phyloP scores from a whole-genome alignment of 2,113 vertebrate genomes.

The Crotophaga sulcirostris region DNA sequence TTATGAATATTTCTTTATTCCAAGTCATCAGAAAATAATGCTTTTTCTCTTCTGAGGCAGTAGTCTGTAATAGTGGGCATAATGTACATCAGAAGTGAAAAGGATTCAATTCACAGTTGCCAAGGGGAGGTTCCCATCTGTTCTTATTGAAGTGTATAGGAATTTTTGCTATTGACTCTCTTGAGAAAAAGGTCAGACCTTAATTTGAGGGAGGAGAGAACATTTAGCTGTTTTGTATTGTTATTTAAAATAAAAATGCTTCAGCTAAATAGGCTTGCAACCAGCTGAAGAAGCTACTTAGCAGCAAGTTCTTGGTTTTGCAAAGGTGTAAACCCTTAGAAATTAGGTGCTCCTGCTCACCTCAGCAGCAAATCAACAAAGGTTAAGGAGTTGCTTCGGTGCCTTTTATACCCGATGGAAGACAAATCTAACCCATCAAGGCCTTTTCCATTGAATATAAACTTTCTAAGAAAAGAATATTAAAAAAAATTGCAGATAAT shows the following conservation, averaged over 20 bases:
- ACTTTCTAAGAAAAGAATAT: background rate
- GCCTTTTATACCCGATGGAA: background rate
- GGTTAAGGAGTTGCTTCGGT: background rate
- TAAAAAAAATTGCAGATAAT: background rate
- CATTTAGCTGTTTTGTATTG: background rate
- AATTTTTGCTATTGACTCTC: background rate
- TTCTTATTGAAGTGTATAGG: background rate
- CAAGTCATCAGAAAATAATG: background rate
- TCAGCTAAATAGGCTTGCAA: background rate
- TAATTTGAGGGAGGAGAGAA: background rate
- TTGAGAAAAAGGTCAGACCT: background rate
- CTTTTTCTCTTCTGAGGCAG: constrained; percentile 25
- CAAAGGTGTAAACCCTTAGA: background rate
- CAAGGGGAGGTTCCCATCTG: constrained; percentile 9
- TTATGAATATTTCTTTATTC: background rate
- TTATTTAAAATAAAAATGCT: background rate
- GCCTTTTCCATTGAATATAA: background rate
- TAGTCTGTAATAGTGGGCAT: background rate
- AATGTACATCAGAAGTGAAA: constrained; percentile 26
- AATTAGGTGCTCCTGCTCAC: background rate
- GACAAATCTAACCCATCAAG: background rate
- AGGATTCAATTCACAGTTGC: background rate
- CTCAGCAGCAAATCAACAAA: background rate
- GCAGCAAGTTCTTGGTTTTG: background rate
- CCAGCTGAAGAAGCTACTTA: background rate